Conservation (phyloP, 2,888 invertebrate species). For the Drosophila setosimentum region DNA sequence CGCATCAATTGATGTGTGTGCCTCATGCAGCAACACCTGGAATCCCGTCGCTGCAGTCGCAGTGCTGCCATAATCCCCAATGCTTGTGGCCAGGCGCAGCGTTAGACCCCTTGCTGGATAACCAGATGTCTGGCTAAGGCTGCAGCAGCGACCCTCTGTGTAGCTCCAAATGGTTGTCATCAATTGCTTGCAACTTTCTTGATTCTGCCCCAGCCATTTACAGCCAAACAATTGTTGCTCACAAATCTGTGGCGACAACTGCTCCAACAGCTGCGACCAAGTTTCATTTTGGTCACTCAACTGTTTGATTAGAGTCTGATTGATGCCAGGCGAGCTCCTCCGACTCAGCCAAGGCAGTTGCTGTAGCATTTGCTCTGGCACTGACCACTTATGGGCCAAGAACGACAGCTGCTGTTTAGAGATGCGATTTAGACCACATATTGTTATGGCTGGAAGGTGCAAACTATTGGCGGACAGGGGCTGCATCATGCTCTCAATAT, state of each 20-base stretch:
- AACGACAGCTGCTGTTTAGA: constrained; percentile 82
- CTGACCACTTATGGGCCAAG: constrained; percentile 84
- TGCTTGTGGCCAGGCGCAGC: constrained; percentile 86
- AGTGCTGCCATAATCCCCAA: constrained; percentile 87
- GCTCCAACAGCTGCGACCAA: constrained; percentile 57
- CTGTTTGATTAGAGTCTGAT: background rate
- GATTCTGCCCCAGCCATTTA: constrained; percentile 87
- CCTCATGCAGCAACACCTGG: constrained; percentile 88
- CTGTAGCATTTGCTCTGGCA: constrained; percentile 44
- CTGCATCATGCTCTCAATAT: constrained; percentile 85
- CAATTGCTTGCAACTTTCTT: constrained; percentile 86
- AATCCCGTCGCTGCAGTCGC: constrained; percentile 87
- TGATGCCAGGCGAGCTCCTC: background rate
- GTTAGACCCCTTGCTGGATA: constrained; percentile 88
- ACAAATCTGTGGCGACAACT: constrained; percentile 86
- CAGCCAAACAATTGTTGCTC: constrained; percentile 86
- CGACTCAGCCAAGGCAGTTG: constrained; percentile 60
- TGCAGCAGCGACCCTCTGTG: constrained; percentile 87
- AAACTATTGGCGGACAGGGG: constrained; percentile 85
- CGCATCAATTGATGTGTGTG: constrained; percentile 87
- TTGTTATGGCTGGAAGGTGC: constrained; percentile 86
- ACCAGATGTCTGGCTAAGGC: constrained; percentile 88
- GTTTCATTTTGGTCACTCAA: constrained; percentile 10
- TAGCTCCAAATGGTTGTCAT: constrained; percentile 86
- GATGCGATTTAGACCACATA: constrained; percentile 86